Evolutionary conservation across 2,888 invertebrate genomes (phyloP).

Genomic region (Amphipyra tragopoginis): DNA sequence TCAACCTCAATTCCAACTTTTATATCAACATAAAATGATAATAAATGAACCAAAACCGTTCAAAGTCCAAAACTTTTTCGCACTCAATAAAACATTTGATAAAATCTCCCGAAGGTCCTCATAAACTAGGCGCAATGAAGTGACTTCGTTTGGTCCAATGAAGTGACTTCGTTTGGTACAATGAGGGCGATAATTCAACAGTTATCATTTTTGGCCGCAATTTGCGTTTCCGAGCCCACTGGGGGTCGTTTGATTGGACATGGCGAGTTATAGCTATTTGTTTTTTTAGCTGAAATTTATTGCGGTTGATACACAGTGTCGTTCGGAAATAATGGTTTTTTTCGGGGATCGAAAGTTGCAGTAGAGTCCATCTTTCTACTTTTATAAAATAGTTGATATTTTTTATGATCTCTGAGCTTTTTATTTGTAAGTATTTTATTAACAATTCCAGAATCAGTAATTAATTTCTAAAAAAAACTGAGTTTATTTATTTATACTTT

Average conservation of each 20-base stretch:
- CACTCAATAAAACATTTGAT: conserved; percentile 70
- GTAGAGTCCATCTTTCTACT: neutral
- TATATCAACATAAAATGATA: conserved; percentile 47
- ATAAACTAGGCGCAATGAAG: conserved; percentile 71
- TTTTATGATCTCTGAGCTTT: neutral
- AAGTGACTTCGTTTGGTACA: conserved; percentile 70
- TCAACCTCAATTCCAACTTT: conserved; percentile 29
- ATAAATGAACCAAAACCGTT: conserved; percentile 55
- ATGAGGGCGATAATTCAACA: conserved; percentile 72
- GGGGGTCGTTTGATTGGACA: conserved; percentile 80
- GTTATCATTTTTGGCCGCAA: conserved; percentile 84
- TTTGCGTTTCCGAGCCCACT: conserved; percentile 72
- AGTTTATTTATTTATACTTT: too few species aligned
- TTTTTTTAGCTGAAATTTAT: conserved; percentile 65
- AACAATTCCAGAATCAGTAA: too few species aligned
- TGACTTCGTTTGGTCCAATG: conserved; percentile 72
- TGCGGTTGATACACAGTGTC: conserved; percentile 49
- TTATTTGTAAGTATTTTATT: too few species aligned
- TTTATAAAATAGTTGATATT: neutral
- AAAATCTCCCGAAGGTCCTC: conserved; percentile 73
- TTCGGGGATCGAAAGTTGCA: neutral
- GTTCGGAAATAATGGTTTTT: conserved; percentile 21
- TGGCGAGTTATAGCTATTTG: conserved; percentile 70
- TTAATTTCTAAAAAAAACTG: too few species aligned
- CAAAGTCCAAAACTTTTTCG: conserved; percentile 62